These are phyloP conservation scores for Pteruthius melanotis DNA, from an alignment of 2,113 vertebrate species.

Conservation along the genomic window DNA sequence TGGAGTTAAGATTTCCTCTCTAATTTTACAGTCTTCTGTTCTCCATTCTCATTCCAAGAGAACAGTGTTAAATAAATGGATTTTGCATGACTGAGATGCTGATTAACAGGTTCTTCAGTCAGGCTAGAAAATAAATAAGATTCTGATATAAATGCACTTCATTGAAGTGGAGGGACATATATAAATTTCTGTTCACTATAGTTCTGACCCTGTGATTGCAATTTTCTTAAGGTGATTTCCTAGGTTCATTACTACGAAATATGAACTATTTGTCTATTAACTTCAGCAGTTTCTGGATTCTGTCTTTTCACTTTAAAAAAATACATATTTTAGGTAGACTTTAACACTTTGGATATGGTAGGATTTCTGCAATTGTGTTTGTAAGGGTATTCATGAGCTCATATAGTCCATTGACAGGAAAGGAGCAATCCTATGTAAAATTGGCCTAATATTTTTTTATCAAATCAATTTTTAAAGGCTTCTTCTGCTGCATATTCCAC, in stretches of 20 bases:
- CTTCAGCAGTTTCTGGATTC: not conserved
- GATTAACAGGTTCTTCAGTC: not conserved
- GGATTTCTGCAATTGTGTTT: not conserved
- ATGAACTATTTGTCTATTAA: not conserved
- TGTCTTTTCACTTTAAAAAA: not conserved
- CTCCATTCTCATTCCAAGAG: not conserved
- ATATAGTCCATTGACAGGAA: not conserved
- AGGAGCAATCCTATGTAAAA: not conserved
- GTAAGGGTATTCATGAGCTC: not conserved
- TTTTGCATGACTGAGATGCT: not conserved
- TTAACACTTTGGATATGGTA: not conserved
- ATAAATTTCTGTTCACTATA: not conserved
- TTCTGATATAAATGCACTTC: not conserved
- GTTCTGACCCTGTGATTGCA: not conserved
- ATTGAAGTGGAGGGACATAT: not conserved
- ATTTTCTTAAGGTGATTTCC: not conserved
- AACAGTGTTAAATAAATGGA: not conserved
- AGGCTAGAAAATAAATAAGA: not conserved
- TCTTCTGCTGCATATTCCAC: not conserved
- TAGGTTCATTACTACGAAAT: not conserved
- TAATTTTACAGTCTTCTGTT: not conserved
- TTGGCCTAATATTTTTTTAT: not conserved
- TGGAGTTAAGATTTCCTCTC: not conserved
- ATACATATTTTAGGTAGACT: not conserved
- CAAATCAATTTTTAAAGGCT: not conserved